Evolutionary conservation across 1,140 invertebrate species (phyloP).

Genomic region (Caenorhabditis remanei): DNA sequence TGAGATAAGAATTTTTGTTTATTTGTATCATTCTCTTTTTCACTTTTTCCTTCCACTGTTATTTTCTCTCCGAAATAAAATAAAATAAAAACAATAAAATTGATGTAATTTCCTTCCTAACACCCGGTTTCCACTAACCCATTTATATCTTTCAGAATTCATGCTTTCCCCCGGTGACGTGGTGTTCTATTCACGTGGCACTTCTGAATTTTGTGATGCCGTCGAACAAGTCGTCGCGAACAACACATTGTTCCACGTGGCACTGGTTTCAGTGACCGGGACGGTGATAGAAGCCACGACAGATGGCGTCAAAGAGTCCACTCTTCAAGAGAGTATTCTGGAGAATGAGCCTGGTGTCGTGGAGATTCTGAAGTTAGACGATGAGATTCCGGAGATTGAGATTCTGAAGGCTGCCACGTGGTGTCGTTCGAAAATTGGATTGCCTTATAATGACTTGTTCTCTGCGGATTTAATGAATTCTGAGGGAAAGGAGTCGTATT

Average conservation of each 20-base stretch:
- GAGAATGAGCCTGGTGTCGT: conserved; percentile 22
- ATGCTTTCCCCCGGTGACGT: conserved; percentile 19
- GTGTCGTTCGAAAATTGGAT: conserved; percentile 35
- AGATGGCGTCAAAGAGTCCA: background rate
- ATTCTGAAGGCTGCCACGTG: conserved; percentile 22
- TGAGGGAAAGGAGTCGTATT: conserved; percentile 56
- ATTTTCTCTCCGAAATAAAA: no score
- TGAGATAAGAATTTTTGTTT: background rate
- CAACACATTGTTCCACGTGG: conserved; percentile 22
- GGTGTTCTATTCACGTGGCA: background rate
- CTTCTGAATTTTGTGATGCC: conserved; percentile 40
- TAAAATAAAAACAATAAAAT: no score
- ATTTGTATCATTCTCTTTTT: background rate
- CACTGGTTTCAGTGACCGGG: background rate
- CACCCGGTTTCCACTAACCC: background rate
- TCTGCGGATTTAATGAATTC: conserved; percentile 60
- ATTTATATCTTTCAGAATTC: conserved; percentile 4
- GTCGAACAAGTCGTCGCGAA: background rate
- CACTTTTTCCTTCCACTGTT: background rate
- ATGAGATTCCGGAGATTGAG: background rate
- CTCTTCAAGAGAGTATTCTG: background rate
- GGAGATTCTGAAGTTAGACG: background rate
- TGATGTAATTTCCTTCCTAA: no score
- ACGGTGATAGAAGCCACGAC: conserved; percentile 1
- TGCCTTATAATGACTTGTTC: conserved; percentile 66